A percentile compares a stretch with the other conserved stretches of the same genome.
phyloP scores from a whole-genome alignment of 2,113 vertebrate species.

The Corythaeola cristata region DNA sequence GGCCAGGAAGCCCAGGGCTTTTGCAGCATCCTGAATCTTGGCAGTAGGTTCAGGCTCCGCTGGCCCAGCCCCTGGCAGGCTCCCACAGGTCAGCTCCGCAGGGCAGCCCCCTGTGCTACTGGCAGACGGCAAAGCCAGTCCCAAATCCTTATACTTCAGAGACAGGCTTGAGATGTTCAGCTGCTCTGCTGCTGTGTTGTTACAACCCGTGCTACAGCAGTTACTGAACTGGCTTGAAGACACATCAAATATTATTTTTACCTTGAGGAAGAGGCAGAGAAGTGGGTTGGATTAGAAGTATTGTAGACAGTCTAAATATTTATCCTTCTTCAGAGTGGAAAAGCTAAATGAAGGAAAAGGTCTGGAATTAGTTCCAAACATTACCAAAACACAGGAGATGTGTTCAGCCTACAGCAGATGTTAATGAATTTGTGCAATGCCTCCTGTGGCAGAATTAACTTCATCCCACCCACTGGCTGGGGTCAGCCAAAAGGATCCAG shows the following conservation, averaged over 20 bases:
- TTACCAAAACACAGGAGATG: background rate
- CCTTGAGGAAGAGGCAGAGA: background rate
- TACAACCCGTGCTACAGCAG: background rate
- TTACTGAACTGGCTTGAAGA: background rate
- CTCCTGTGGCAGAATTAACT: background rate
- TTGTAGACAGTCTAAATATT: background rate
- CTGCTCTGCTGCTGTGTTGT: background rate
- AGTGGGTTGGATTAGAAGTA: background rate
- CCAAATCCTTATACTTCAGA: background rate
- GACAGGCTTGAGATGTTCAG: background rate
- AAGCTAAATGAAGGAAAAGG: conserved; percentile 1
- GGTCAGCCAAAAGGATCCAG: background rate
- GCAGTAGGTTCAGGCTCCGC: background rate
- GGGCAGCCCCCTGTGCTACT: background rate
- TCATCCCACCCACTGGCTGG: background rate
- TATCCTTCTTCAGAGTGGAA: background rate
- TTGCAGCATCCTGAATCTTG: background rate
- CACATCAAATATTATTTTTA: background rate
- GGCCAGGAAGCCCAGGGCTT: background rate
- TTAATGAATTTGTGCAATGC: background rate
- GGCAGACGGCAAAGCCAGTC: background rate
- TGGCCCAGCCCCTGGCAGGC: background rate
- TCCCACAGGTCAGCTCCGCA: background rate
- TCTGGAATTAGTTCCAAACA: background rate
- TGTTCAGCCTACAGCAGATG: background rate